Evolutionary conservation across 2,888 invertebrate species (phyloP).

Genomic region (Platycnemis pennipes): DNA sequence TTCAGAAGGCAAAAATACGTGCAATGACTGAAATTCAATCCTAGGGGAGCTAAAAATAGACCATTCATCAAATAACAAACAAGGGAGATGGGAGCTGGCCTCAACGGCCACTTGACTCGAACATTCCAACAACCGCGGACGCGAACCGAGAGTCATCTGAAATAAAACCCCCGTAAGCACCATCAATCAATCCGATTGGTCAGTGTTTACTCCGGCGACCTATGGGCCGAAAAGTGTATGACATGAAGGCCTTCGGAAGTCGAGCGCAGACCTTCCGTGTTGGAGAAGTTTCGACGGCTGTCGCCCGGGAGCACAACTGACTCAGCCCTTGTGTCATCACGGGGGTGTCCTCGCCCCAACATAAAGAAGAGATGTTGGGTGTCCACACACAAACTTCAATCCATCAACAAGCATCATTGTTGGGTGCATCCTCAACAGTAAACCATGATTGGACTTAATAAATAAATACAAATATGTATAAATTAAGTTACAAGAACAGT

Average conservation of each 20-base stretch:
- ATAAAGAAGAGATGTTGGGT: too few relatives aligned
- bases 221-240: background rate
- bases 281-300: background rate
- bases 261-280: background rate
- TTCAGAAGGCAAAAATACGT: background rate
- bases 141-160: background rate
- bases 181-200: slow-evolving; percentile 46
- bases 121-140: slow-evolving; percentile 70
- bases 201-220: background rate
- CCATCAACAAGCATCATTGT: too few relatives aligned
- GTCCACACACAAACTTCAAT: too few relatives aligned
- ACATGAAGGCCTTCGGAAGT: background rate
- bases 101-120: slow-evolving; percentile 77
- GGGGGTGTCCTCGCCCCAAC: too few relatives aligned
- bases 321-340: background rate
- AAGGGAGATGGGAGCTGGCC: slow-evolving; percentile 51
- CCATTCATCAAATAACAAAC: slow-evolving; percentile 18
- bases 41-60: background rate
- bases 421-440: too few relatives aligned
- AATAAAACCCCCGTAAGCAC: background rate
- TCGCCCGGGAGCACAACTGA: background rate
- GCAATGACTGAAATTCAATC: background rate
- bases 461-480: too few relatives aligned
- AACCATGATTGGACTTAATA: too few relatives aligned
- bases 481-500: too few relatives aligned